Evolutionary conservation across 2,797 vertebrate genomes (phyloP).

Genomic region (Phataginus tricuspis): DNA sequence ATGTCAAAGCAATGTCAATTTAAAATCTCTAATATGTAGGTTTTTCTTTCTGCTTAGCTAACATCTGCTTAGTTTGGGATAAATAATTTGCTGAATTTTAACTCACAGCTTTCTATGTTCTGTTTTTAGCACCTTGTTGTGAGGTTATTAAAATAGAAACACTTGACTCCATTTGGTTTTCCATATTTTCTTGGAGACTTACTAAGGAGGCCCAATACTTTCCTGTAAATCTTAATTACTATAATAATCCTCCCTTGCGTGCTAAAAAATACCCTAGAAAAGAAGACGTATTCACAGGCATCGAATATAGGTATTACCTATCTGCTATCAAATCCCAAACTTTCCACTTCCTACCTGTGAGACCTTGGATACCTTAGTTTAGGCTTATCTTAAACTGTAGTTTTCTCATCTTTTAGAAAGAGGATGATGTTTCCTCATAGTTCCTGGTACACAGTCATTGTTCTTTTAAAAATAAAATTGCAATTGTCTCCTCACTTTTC

Average conservation of each 20-base stretch:
- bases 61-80: neutral
- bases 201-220: neutral
- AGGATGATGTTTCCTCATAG: neutral
- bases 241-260: neutral
- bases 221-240: neutral
- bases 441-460: neutral
- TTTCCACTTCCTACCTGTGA: neutral
- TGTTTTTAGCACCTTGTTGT: neutral
- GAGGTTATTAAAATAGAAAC: neutral
- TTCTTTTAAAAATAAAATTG: neutral
- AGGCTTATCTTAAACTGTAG: neutral
- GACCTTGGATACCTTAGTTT: neutral
- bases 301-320: neutral
- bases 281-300: neutral
- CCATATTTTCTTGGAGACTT: neutral
- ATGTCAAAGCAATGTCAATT: neutral
- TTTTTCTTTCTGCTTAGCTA: neutral
- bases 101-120: neutral
- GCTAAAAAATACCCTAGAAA: neutral
- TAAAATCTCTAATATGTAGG: neutral
- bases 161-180: neutral
- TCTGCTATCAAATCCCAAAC: neutral
- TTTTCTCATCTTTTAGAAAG: neutral
- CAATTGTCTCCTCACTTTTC: neutral
- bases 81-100: neutral